These are phyloP conservation scores for Grapholita molesta DNA, from an alignment of 1,140 invertebrate genomes.

Conservation along the genomic window DNA sequence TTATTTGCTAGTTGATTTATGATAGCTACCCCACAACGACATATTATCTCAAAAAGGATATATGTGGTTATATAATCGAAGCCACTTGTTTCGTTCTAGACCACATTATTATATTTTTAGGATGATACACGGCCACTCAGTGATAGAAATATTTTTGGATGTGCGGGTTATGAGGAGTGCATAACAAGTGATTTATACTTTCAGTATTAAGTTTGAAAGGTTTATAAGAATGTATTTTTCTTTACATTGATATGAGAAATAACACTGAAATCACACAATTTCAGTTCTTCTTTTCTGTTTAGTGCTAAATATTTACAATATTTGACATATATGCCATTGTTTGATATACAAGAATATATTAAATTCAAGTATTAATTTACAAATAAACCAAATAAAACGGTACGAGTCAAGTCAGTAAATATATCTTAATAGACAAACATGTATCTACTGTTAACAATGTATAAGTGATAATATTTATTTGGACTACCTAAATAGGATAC, in stretches of 20 bases:
- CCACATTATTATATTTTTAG: background rate
- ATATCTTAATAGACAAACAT: too few species aligned
- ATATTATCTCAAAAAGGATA: background rate
- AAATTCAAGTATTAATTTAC: too few species aligned
- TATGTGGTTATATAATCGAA: background rate
- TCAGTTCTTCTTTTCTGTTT: too few species aligned
- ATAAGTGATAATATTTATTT: too few species aligned
- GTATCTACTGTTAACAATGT: too few species aligned
- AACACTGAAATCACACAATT: constrained; percentile 20
- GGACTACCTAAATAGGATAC: too few species aligned
- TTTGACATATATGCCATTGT: too few species aligned
- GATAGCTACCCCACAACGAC: background rate
- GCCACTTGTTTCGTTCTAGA: background rate
- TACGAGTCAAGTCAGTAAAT: too few species aligned
- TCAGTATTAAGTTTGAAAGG: background rate
- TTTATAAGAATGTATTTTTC: background rate
- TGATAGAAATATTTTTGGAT: background rate
- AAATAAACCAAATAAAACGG: too few species aligned
- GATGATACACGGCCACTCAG: constrained; percentile 12
- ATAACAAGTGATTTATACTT: constrained; percentile 7
- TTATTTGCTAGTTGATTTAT: constrained; percentile 18
- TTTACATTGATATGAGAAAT: constrained; percentile 18
- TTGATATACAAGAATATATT: too few species aligned
- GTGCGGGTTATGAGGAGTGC: background rate
- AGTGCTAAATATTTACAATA: too few species aligned